Base-by-base conservation (phyloP, 2,113 vertebrate species). In the human (Homo sapiens) region DNA sequence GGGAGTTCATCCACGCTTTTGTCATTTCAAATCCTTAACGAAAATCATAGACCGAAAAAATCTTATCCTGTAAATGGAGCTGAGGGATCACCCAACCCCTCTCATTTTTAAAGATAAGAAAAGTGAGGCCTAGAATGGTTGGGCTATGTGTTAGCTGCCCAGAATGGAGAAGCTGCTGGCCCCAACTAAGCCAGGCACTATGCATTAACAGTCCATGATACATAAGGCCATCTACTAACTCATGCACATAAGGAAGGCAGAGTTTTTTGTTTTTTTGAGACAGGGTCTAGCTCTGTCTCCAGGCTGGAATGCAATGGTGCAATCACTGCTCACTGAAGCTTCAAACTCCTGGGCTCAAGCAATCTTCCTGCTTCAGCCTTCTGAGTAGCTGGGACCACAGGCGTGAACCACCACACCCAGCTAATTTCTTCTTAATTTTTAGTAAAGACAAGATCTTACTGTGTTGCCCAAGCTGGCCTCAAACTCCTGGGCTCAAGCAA, bases 221-320 rank as follows among this genome's bases (percentile, higher is more conserved):
- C 0, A 10, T 0, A 50, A 6, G 4, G 80, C 35, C 4, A 0
- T 23, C 9, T 4, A 55, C 38, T n/a, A 82, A 76, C 30, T 22
- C 8, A 2, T 2, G 7, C 6, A 25, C 0, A 35, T 18, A 40
- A 78, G 0, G 2, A 38, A 83, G 38, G 55, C 9, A n/a, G 14
- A 73, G 43, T 40, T 50, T 80, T 48, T 64, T 30, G 5, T 64
- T 64, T 64, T 30, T 64, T 64, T 64, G 61, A 64, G 61, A 30
- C 61, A 30, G 61, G 61, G 61, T 30, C 61, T 30, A 64, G 61
- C 61, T 30, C 61, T 64, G 27, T 64, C 61, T 11, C 61, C 61
- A 30, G 61, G 27, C 61, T 64, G 61, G 27, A 64, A 64, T 30
- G 2, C 27, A 64, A 64, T 2, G 5, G 61, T 64, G 0, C 30